Percentiles rank a stretch among this genome's conserved stretches.
Conservation (phyloP, 2,113 vertebrate genomes). For the Cinclus cinclus region DNA sequence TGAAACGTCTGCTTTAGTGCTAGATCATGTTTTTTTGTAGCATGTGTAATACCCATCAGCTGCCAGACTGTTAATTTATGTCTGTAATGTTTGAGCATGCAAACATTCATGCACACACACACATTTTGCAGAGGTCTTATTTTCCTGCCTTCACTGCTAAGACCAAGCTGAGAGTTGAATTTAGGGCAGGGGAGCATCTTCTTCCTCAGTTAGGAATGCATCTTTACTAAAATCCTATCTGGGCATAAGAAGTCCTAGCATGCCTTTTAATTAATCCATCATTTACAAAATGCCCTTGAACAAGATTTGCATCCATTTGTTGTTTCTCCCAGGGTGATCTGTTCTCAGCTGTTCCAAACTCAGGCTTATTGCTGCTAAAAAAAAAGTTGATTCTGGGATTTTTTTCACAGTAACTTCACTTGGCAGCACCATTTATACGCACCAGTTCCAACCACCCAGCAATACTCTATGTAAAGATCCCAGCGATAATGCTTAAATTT, state of each 20-base stretch:
- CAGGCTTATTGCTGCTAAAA: background rate
- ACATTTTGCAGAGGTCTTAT: background rate
- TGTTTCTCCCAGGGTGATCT: background rate
- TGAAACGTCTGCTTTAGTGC: slow-evolving; percentile 31
- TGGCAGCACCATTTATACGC: accelerated
- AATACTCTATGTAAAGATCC: accelerated
- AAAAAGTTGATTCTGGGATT: background rate
- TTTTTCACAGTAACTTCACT: background rate
- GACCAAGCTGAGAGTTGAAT: background rate
- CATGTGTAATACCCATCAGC: slow-evolving; percentile 8
- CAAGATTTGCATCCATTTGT: background rate
- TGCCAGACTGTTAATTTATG: slow-evolving; percentile 30
- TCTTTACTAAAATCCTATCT: background rate
- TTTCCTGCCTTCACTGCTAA: background rate
- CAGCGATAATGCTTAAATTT: background rate
- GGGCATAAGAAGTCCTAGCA: background rate
- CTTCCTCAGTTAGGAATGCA: background rate
- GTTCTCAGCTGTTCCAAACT: background rate
- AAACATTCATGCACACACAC: background rate
- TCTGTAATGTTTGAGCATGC: background rate
- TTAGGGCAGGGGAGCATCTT: background rate
- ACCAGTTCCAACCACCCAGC: background rate
- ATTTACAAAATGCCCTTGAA: background rate
- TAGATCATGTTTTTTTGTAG: slow-evolving; percentile 17
- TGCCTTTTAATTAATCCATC: background rate